Conservation (phyloP, 2,888 invertebrate genomes). For the Rhyacophila evoluta region DNA sequence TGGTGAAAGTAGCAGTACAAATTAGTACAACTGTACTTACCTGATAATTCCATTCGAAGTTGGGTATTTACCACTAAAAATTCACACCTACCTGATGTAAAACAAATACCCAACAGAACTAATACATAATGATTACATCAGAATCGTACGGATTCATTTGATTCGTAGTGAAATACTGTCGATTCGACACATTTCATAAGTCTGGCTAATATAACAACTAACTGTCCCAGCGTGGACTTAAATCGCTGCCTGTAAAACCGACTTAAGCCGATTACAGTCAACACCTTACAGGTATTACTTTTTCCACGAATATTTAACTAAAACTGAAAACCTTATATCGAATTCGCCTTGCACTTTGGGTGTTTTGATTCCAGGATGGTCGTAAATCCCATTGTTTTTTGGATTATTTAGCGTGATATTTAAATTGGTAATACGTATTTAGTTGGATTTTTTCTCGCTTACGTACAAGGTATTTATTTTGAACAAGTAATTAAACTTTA, state of each 20-base stretch:
- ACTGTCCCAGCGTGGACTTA: slow-evolving; percentile 6
- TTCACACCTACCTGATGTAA: too few species aligned
- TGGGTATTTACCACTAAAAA: too few species aligned
- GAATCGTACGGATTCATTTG: slow-evolving; percentile 8
- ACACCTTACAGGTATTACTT: background rate
- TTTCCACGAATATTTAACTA: background rate
- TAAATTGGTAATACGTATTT: background rate
- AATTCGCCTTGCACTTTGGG: background rate
- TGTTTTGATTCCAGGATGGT: background rate
- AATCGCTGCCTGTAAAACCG: background rate
- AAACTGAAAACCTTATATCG: background rate
- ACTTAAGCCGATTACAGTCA: background rate
- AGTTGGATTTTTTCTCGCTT: background rate
- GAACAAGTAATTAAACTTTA: background rate
- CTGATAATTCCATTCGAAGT: too few species aligned
- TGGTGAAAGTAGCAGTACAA: too few species aligned
- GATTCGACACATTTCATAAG: slow-evolving; percentile 5
- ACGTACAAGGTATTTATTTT: background rate
- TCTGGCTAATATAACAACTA: background rate
- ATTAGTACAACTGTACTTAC: too few species aligned
- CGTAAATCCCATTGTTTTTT: background rate
- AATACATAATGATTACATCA: background rate
- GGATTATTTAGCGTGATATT: background rate
- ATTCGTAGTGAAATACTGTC: background rate
- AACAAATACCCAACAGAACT: too few species aligned